Percentiles rank a stretch among this genome's conserved stretches.
Evolutionary conservation across 2,797 vertebrate species (phyloP).

Genomic region (Buphagus erythrorhynchus): DNA sequence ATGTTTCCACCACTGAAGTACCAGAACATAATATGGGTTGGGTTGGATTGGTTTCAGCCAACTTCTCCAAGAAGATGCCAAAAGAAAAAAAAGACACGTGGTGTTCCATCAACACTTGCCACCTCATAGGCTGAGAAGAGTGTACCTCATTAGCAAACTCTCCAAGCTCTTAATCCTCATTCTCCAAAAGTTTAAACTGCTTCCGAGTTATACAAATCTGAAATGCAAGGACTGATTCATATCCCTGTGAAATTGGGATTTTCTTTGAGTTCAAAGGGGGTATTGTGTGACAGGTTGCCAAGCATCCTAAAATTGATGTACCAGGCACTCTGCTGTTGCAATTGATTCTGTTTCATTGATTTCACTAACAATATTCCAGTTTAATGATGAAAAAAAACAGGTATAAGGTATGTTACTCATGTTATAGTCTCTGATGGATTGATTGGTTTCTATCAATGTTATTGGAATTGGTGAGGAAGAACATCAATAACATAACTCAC

Average conservation of each 20-base stretch:
- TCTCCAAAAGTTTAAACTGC: background rate
- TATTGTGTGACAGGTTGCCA: background rate
- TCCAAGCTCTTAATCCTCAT: background rate
- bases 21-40: background rate
- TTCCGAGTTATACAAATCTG: background rate
- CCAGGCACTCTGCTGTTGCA: background rate
- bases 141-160: background rate
- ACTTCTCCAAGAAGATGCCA: background rate
- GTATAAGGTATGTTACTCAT: accelerated
- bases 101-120: background rate
- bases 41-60: background rate
- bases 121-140: background rate
- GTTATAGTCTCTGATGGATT: background rate
- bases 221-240: background rate
- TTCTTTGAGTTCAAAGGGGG: background rate
- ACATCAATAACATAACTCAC: background rate
- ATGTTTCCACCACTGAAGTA: background rate
- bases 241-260: background rate
- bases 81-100: background rate
- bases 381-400: background rate
- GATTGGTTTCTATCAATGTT: background rate
- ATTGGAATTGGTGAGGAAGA: background rate
- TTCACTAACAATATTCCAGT: background rate
- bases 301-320: background rate
- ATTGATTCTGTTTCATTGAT: background rate